Evolutionary conservation across 2,797 vertebrate species (phyloP), one percentile per base, ranked within the genome.

Genomic region (Coranthus polyacanthus): DNA sequence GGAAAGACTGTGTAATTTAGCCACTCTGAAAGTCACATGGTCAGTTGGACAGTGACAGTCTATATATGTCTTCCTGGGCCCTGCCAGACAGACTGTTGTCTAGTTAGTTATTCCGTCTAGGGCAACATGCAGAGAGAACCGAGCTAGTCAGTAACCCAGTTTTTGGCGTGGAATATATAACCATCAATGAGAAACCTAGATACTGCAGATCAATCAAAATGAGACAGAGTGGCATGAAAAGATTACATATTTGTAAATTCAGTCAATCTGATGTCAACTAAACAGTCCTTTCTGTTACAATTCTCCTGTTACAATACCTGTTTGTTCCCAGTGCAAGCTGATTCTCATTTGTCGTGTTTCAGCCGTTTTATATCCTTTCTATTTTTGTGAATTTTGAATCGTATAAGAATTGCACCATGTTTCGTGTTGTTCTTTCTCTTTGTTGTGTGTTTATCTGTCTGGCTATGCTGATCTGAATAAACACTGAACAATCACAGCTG

Each of bases 111-210:
- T 56, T 69, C 32, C 61, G 46, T 42, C 16, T 36, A 20, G 44
- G 39, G 36, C 29, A 32, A 32, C 29, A 20, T 13, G 34, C 39
- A 12, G 34, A 16, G 10, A 58, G 36, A 44, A n/a, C 5, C 1
- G n/a, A 24, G 52, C 7, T 55, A 42, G 5, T 12, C 52, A 26
- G 5, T 78, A 77, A 77, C 73, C 70, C 55, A 71, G 9, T 71
- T 83, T 71, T 67, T 6, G n/a, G n/a, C n/a, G n/a, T n/a, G 7
- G 12, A 56, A n/a, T 36, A 53, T 38, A 54, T 74, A 75, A 77
- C 77, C 67, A 78, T 58, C 65, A 36, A 61, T 53, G 54, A 68
- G 24, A 52, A 56, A 36, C 54, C 36, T 21, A 66, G 55, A 77
- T 42, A 72, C 60, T 21, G 16, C 51, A 8, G 29, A 32, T 22